phyloP scores from a whole-genome alignment of 2,113 vertebrate species.

The Rhynchomys soricoides region DNA sequence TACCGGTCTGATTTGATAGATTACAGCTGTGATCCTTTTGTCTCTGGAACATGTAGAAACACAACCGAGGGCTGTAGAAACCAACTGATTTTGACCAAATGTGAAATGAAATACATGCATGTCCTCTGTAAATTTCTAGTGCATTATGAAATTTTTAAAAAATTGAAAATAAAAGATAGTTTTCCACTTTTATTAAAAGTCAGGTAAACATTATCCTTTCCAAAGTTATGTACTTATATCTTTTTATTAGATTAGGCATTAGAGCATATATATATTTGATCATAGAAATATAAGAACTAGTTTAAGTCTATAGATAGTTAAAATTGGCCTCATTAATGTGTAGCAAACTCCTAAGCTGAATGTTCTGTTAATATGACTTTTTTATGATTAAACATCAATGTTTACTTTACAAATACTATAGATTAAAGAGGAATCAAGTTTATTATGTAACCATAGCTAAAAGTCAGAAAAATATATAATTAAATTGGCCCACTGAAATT shows the following conservation, averaged over 20 bases:
- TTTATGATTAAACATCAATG: neutral
- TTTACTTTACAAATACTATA: neutral
- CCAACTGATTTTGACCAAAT: neutral
- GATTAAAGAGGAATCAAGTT: neutral
- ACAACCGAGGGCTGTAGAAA: neutral
- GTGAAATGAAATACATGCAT: neutral
- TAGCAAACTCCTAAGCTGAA: no score
- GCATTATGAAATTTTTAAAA: neutral
- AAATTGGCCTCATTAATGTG: neutral
- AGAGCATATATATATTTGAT: neutral
- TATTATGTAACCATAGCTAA: neutral
- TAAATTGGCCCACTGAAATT: neutral
- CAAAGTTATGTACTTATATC: neutral
- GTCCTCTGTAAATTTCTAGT: neutral
- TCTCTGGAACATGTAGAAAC: neutral
- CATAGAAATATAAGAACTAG: neutral
- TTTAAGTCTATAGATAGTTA: neutral
- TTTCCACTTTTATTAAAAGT: neutral
- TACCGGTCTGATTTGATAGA: neutral
- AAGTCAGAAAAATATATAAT: neutral
- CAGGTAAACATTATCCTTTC: neutral
- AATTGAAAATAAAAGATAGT: neutral
- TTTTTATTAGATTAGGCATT: neutral
- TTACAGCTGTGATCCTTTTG: neutral
- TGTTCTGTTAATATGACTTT: neutral